Evolutionary conservation across 2,113 vertebrate species (phyloP).

Genomic region (Ardeotis arabs): DNA sequence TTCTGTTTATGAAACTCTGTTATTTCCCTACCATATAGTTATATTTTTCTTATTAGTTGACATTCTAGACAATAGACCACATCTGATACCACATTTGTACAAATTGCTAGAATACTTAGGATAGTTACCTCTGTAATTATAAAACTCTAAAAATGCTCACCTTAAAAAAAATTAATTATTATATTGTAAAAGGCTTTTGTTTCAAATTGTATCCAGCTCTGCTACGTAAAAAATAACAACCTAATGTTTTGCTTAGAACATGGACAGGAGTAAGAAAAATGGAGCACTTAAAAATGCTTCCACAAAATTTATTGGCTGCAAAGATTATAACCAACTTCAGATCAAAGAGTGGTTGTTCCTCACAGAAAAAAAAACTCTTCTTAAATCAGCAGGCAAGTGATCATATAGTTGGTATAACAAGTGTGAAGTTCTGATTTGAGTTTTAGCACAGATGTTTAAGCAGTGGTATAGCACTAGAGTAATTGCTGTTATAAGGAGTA

Average conservation of each 20-base stretch:
- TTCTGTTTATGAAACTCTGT: not conserved
- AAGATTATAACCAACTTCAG: not conserved
- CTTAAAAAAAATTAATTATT: not conserved
- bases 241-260: not conserved
- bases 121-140: not conserved
- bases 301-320: not conserved
- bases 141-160: not conserved
- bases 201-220: not conserved
- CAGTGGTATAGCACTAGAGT: not conserved
- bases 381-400: not conserved
- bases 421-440: constrained; percentile 18
- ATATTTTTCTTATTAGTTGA: not conserved
- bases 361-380: not conserved
- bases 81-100: not conserved
- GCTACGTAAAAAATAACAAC: not conserved
- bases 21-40: not conserved
- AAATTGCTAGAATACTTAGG: not conserved
- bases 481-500: not conserved
- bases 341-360: not conserved
- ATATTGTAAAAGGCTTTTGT: not conserved
- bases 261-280: not conserved
- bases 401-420: not conserved
- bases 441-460: constrained; percentile 14
- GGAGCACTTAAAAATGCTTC: not conserved
- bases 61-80: not conserved